Evolutionary conservation across 2,888 invertebrate species (phyloP), one percentile per base, ranked within the genome.

Genomic region (Coremacera marginata): DNA sequence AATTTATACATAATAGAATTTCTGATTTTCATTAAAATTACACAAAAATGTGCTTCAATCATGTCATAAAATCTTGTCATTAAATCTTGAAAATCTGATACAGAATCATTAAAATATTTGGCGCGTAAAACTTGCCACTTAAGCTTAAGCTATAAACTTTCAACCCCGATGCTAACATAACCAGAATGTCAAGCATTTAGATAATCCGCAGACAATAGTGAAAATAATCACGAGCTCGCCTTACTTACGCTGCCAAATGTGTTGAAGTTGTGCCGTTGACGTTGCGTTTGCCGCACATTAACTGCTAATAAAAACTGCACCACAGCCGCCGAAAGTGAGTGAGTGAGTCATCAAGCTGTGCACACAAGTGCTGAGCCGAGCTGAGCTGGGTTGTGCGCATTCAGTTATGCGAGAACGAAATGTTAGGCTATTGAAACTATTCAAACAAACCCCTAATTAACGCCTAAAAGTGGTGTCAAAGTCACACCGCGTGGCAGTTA

Each of bases 381-480:
- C 19, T 11, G 19, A 70, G 51, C 22, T 27, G 22, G 3, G 16
- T 16, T 22, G 9, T 22, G 52, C 49, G 37, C 57, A 60, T 19
- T 14, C 19, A 25, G 57, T 34, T 57, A n/a, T 27, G 31, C 14
- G 14, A 34, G 9, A 2, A 22, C 19, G 5, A 22, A 16, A 22
- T 25, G 1, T 67, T 8, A 34, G 31, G 34, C 34, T 65, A 37
- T 19, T 22, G 27, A 65, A 55, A 60, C 62, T 62, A 72, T 72
- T 73, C 63, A 74, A 74, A 55, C 72, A 78, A 79, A 78, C 77
- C 78, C 80, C 82, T 81, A 81, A 81, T 80, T 79, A 78, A 77
- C 78, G 79, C 78, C 78, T 72, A 78, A 79, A 81, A 79, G 79
- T 79, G 81, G 81, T 80, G 81, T 79, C 78, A 80, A 80, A 81